These are phyloP conservation scores for Drosophila recens DNA, from an alignment of 2,888 invertebrate genomes.

Conservation along the genomic window DNA sequence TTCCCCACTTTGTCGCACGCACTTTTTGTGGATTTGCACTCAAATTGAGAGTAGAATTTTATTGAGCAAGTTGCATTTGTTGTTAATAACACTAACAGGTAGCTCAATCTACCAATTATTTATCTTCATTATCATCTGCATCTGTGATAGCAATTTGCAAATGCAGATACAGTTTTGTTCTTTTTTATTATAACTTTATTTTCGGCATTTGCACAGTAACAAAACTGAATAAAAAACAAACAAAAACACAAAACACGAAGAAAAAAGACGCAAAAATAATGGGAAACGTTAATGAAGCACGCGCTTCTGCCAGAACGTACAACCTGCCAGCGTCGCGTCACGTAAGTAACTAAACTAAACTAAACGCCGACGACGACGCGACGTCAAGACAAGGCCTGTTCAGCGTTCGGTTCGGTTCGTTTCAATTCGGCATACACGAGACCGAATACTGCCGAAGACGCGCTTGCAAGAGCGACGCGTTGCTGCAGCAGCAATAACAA, in stretches of 20 bases:
- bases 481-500: slow-evolving; percentile 19
- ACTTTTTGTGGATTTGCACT: slow-evolving; percentile 30
- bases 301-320: slow-evolving; percentile 29
- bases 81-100: slow-evolving; percentile 51
- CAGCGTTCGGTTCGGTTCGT: slow-evolving; percentile 30
- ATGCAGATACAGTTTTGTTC: slow-evolving; percentile 23
- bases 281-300: slow-evolving; percentile 20
- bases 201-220: slow-evolving; percentile 21
- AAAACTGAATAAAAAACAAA: slow-evolving; percentile 13
- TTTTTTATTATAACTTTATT: background rate
- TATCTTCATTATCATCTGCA: slow-evolving; percentile 20
- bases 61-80: slow-evolving; percentile 40
- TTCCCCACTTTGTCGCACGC: slow-evolving; percentile 36
- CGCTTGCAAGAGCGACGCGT: slow-evolving; percentile 23
- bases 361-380: slow-evolving; percentile 4
- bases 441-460: slow-evolving; percentile 26
- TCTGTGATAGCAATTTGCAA: slow-evolving; percentile 36
- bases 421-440: slow-evolving; percentile 30
- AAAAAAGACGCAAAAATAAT: slow-evolving; percentile 41
- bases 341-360: slow-evolving; percentile 66
- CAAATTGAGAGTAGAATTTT: slow-evolving; percentile 13
- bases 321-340: slow-evolving; percentile 63
- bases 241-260: slow-evolving; percentile 35
- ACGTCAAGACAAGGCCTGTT: slow-evolving; percentile 39
- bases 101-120: slow-evolving; percentile 27